Conservation (phyloP, 1,140 invertebrate species). For the Agraylea sexmaculata region DNA sequence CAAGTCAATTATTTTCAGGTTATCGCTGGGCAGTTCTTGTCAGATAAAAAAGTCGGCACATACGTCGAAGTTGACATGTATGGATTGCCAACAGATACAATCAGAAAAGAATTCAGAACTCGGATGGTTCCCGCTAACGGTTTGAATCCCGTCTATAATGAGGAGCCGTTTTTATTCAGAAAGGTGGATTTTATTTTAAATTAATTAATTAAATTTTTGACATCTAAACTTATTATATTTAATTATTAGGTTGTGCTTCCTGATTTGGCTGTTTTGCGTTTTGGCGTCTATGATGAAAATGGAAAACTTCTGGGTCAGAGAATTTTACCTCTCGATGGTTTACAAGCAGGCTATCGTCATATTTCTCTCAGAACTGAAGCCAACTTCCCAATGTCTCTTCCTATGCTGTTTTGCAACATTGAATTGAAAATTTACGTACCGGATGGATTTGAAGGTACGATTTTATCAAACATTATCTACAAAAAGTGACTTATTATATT, state of each 20-base stretch:
- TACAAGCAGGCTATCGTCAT: constrained; percentile 95
- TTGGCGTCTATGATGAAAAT: constrained; percentile 98
- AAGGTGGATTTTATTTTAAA: constrained; percentile 52
- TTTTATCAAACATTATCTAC: background rate
- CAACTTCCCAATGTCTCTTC: constrained; percentile 97
- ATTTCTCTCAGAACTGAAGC: constrained; percentile 96
- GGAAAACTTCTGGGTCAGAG: constrained; percentile 93
- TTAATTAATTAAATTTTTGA: constrained; percentile 6
- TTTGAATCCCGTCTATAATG: constrained; percentile 95
- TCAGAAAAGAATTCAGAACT: constrained; percentile 95
- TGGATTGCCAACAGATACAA: constrained; percentile 96
- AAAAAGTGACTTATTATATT: background rate
- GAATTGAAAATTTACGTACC: constrained; percentile 99
- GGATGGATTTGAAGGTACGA: constrained; percentile 88
- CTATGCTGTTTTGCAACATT: constrained; percentile 98
- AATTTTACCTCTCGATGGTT: constrained; percentile 92
- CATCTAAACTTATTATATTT: constrained; percentile 3
- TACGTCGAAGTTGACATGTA: constrained; percentile 99
- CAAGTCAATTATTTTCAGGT: constrained; percentile 48
- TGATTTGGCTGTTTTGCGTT: constrained; percentile 91
- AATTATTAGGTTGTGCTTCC: constrained; percentile 77
- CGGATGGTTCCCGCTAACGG: constrained; percentile 93
- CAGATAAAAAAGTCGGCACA: constrained; percentile 96
- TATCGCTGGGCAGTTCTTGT: constrained; percentile 98
- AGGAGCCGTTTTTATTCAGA: constrained; percentile 94